These are phyloP conservation scores for Chaetops frenatus DNA, from an alignment of 2,113 vertebrate genomes.

Conservation along the genomic window DNA sequence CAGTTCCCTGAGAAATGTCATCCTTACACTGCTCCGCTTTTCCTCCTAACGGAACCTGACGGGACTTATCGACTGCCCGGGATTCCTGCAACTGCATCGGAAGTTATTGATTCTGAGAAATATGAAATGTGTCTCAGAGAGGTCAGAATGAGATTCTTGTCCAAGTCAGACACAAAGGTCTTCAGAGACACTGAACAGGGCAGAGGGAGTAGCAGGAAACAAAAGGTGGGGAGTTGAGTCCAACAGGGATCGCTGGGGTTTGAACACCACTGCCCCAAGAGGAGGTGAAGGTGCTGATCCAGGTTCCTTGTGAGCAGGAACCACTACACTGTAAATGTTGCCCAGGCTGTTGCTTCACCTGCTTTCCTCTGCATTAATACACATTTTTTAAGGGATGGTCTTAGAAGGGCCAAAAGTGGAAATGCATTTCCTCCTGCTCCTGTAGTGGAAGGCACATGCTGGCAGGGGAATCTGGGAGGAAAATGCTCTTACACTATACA, in stretches of 20 bases:
- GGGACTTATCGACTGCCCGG: neutral
- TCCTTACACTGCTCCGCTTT: neutral
- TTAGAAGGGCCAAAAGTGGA: neutral
- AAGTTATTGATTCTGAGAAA: constrained; percentile 57
- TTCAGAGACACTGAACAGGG: neutral
- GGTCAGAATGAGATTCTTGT: constrained; percentile 3
- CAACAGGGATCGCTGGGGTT: neutral
- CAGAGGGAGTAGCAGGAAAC: neutral
- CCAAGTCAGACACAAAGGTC: neutral
- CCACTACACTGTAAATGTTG: neutral
- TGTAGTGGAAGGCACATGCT: accelerated
- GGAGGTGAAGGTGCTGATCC: neutral
- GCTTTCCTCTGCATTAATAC: neutral
- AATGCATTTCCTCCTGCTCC: neutral
- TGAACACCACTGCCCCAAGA: neutral
- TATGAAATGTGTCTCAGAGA: constrained; percentile 42
- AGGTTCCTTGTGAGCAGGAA: neutral
- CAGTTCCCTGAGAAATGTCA: constrained; percentile 24
- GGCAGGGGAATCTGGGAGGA: neutral
- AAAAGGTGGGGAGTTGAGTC: neutral
- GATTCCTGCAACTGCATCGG: constrained; percentile 30
- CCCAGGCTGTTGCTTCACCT: neutral
- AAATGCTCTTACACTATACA: neutral
- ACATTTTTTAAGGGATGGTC: neutral
- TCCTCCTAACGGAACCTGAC: constrained; percentile 15